Percentiles rank a stretch among this genome's conserved stretches.
Conservation (phyloP, 2,888 invertebrate species). For the Rhamnusium bicolor region DNA sequence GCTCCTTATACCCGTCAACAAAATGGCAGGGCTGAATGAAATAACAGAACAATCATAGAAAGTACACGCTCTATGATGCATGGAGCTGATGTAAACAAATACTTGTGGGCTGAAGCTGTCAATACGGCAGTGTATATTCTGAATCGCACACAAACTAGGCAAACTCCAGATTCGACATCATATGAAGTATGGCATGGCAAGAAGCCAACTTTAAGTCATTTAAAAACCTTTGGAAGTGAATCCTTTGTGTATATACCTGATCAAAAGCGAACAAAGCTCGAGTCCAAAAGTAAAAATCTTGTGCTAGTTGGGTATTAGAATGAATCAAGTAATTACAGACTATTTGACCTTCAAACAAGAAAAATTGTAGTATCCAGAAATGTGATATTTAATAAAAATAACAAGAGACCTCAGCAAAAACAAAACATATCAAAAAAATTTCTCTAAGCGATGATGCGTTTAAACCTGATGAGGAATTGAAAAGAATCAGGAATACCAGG, state of each 20-base stretch:
- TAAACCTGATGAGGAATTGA: neutral
- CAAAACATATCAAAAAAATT: neutral
- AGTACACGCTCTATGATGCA: conserved; percentile 61
- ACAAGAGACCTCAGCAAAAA: neutral
- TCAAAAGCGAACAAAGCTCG: neutral
- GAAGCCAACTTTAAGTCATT: neutral
- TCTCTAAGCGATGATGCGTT: neutral
- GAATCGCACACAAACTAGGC: no score
- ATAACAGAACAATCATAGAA: conserved; percentile 57
- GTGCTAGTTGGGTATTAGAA: neutral
- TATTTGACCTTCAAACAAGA: neutral
- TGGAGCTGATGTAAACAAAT: conserved; percentile 52
- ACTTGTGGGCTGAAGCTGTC: conserved; percentile 63
- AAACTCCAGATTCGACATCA: neutral
- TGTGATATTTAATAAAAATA: neutral
- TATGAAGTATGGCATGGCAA: neutral
- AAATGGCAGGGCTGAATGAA: neutral
- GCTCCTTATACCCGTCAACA: no score
- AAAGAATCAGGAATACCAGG: neutral
- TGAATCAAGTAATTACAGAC: neutral
- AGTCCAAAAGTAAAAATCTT: neutral
- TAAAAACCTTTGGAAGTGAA: no score
- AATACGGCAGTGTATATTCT: no score
- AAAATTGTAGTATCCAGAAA: neutral
- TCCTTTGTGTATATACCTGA: neutral